phyloP scores from a whole-genome alignment of 2,797 vertebrate species.

The Gymnoscopelus braueri region DNA sequence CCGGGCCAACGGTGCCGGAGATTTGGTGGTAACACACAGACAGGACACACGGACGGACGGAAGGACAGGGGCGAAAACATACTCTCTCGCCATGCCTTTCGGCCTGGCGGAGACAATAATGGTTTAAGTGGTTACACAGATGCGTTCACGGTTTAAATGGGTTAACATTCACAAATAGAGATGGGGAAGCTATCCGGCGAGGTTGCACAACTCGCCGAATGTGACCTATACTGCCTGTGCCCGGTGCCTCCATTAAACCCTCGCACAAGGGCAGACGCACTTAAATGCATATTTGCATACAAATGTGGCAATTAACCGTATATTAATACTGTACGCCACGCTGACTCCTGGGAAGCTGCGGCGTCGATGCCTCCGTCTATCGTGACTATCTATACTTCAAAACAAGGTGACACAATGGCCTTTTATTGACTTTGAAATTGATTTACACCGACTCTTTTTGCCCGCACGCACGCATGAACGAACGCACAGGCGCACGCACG shows the following conservation, averaged over 20 bases:
- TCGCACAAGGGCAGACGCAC: slow-evolving; percentile 72
- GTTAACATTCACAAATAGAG: slow-evolving; percentile 80
- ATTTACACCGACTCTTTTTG: slow-evolving; percentile 36
- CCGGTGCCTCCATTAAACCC: slow-evolving; percentile 70
- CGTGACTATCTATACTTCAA: slow-evolving; percentile 54
- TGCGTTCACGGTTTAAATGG: too few relatives aligned
- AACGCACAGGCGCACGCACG: too few relatives aligned
- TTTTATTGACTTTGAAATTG: slow-evolving; percentile 64
- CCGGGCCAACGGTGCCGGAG: too few relatives aligned
- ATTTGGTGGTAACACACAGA: too few relatives aligned
- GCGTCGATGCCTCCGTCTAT: slow-evolving; percentile 40
- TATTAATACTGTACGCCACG: slow-evolving; percentile 68
- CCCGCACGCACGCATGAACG: too few relatives aligned
- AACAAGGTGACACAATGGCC: slow-evolving; percentile 62
- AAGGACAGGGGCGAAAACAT: too few relatives aligned
- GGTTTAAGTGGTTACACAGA: too few relatives aligned
- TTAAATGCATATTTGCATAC: slow-evolving; percentile 82
- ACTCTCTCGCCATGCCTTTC: too few relatives aligned
- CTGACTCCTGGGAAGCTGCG: slow-evolving; percentile 29
- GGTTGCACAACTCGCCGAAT: slow-evolving; percentile 71
- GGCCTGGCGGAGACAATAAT: too few relatives aligned
- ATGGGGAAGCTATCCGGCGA: slow-evolving; percentile 67
- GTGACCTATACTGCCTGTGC: slow-evolving; percentile 68
- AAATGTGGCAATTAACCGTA: slow-evolving; percentile 78
- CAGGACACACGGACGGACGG: too few relatives aligned